Percentiles rank a stretch among this genome's conserved stretches.
Conservation (phyloP, 2,797 vertebrate genomes). For the Gadopsis marmoratus region DNA sequence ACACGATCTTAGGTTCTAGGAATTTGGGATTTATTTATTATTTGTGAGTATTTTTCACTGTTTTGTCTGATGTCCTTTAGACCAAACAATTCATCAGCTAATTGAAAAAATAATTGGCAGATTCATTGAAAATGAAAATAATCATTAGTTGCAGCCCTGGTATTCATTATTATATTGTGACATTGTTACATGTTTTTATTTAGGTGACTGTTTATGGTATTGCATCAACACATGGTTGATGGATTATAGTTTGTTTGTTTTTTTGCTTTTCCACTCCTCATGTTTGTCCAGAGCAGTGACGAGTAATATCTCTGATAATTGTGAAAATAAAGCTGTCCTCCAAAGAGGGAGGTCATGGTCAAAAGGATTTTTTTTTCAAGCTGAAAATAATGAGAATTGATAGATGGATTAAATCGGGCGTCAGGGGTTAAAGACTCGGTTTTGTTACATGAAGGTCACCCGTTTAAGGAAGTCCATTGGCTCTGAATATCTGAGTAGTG, state of each 20-base stretch:
- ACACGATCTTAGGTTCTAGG: not conserved
- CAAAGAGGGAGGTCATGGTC: constrained; percentile 15
- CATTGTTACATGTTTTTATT: not conserved
- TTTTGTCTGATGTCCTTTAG: not conserved
- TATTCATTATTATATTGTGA: not conserved
- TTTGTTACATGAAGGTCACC: constrained; percentile 35
- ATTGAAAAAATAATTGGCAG: not conserved
- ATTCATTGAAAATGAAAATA: not conserved
- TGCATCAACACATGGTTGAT: not conserved
- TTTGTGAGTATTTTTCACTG: not conserved
- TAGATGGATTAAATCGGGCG: not conserved
- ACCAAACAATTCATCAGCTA: not conserved
- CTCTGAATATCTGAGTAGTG: not conserved
- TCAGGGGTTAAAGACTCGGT: constrained; percentile 13
- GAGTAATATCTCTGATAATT: not conserved
- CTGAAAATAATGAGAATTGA: constrained; percentile 29
- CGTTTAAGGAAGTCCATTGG: constrained; percentile 11
- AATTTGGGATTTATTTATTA: too few relatives aligned
- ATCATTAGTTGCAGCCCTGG: not conserved
- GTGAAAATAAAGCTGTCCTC: constrained; percentile 11
- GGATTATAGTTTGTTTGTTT: not conserved
- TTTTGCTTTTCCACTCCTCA: not conserved
- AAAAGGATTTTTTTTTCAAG: constrained; percentile 11
- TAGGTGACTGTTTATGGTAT: not conserved
- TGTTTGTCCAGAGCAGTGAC: constrained; percentile 14